Conservation (phyloP, 2,113 vertebrate genomes). For the Lethenteron camtschaticum region DNA sequence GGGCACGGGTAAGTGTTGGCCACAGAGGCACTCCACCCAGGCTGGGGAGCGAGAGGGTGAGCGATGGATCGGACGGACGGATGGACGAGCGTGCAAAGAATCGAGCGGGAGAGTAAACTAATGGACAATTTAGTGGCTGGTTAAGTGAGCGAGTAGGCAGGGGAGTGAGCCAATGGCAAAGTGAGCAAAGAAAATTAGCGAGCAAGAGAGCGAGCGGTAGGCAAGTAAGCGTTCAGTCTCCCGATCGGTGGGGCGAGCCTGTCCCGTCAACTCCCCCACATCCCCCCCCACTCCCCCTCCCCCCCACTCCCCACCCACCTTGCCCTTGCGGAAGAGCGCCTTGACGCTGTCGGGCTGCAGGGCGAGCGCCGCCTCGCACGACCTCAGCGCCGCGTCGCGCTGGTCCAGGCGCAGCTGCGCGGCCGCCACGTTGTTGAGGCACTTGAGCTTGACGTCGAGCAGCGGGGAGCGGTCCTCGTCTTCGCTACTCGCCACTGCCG, state of each 20-base stretch:
- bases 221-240: too few relatives aligned
- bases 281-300: not conserved
- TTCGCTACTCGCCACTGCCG: too few relatives aligned
- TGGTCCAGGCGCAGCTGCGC: conserved; percentile 83
- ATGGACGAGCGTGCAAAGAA: not conserved
- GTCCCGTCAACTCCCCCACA: not conserved
- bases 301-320: conserved; percentile 29
- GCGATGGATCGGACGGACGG: rapidly evolving
- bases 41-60: rapidly evolving
- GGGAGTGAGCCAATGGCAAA: too few relatives aligned
- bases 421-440: conserved; percentile 90
- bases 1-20: not conserved
- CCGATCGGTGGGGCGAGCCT: not conserved
- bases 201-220: too few relatives aligned
- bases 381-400: conserved; percentile 57
- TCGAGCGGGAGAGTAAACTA: not conserved
- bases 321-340: conserved; percentile 82
- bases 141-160: too few relatives aligned
- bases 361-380: conserved; percentile 49
- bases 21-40: too few relatives aligned
- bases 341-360: conserved; percentile 78
- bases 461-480: conserved; percentile 19
- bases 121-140: too few relatives aligned
- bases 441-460: conserved; percentile 69
- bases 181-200: too few relatives aligned